Conservation (phyloP, 2,797 vertebrate genomes). For the Poeciliopsis turneri region DNA sequence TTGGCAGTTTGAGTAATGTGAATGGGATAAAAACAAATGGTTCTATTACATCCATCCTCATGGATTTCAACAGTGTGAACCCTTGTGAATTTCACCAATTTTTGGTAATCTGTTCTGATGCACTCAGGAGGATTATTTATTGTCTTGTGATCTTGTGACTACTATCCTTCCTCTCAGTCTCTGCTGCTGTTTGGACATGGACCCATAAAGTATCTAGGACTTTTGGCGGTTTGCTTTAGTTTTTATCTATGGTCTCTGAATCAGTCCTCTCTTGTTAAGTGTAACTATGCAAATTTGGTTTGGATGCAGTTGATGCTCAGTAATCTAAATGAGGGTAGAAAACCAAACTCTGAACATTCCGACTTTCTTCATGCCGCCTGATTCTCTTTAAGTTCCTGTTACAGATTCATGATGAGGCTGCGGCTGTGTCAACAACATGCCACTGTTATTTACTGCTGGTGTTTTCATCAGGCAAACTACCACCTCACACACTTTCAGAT, state of each 20-base stretch:
- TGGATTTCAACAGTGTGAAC: no score
- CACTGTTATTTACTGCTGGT: conserved; percentile 39
- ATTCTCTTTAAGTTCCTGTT: conserved; percentile 4
- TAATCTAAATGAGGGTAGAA: neutral
- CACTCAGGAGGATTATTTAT: no score
- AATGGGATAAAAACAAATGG: no score
- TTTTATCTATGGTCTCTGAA: neutral
- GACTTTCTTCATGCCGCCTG: conserved; percentile 10
- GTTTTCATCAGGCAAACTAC: conserved; percentile 33
- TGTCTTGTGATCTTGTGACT: neutral
- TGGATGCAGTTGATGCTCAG: neutral
- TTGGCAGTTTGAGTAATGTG: no score
- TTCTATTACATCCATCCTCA: no score
- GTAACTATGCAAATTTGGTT: neutral
- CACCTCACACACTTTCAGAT: conserved; percentile 11
- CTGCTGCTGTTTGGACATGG: neutral
- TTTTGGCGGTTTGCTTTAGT: neutral
- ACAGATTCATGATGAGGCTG: conserved; percentile 44
- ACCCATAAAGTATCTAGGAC: neutral
- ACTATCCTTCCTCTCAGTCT: neutral
- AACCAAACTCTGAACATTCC: conserved; percentile 1
- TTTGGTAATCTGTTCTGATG: no score
- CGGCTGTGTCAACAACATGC: conserved; percentile 29
- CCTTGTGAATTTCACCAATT: no score
- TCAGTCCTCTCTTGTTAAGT: neutral